Conservation (phyloP, 1,140 invertebrate genomes). For the Trichomalopsis sarcophagae region DNA sequence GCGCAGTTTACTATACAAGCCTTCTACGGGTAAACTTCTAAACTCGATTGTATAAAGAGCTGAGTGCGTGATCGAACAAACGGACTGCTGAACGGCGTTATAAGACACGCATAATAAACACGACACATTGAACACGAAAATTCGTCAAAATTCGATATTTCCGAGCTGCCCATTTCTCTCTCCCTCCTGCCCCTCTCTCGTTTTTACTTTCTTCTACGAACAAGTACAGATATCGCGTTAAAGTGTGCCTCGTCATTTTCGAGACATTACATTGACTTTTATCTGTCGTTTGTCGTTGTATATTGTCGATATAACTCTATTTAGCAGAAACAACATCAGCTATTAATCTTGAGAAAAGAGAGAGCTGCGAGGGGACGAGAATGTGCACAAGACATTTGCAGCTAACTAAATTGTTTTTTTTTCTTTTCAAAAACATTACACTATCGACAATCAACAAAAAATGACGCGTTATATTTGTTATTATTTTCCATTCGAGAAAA, state of each 20-base stretch:
- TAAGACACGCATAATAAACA: neutral
- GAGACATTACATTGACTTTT: too few species aligned
- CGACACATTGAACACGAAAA: neutral
- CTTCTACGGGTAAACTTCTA: too few species aligned
- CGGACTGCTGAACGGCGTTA: neutral
- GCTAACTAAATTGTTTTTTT: neutral
- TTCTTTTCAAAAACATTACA: neutral
- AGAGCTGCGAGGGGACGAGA: neutral
- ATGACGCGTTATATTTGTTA: neutral
- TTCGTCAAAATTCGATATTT: conserved; percentile 9
- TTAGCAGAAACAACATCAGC: too few species aligned
- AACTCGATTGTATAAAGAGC: too few species aligned
- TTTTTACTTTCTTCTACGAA: too few species aligned
- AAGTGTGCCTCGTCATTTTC: too few species aligned
- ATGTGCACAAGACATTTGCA: neutral
- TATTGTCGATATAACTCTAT: too few species aligned
- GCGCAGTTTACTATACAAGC: too few species aligned
- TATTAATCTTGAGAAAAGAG: too few species aligned
- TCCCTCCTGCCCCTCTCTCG: neutral
- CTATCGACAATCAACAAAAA: neutral
- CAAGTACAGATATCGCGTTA: too few species aligned
- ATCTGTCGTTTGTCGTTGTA: too few species aligned
- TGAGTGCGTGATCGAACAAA: too few species aligned
- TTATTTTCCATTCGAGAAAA: conserved; percentile 24
- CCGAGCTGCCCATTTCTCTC: neutral